phyloP scores from a whole-genome alignment of 2,113 vertebrate genomes.

The Festucalex cinctus region DNA sequence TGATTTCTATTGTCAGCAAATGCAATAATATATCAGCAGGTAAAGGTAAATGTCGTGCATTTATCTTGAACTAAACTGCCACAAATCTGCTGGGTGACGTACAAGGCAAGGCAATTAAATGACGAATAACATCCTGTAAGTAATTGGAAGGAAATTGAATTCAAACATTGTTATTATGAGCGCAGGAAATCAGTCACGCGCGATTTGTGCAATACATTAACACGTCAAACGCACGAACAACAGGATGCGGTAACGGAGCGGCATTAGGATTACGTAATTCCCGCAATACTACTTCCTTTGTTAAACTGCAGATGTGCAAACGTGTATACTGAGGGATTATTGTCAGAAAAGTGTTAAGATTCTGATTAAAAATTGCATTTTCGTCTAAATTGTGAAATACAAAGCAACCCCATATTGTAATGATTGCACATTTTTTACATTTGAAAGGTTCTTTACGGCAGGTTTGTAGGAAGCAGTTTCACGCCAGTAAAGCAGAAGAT shows the following conservation, averaged over 20 bases:
- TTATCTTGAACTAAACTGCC: background rate
- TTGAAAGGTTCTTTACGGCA: conserved; percentile 67
- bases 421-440: background rate
- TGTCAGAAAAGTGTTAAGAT: background rate
- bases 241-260: background rate
- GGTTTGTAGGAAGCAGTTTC: conserved; percentile 48
- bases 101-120: background rate
- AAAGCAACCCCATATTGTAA: conserved; percentile 3
- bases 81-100: background rate
- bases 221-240: conserved; percentile 3
- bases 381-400: conserved; percentile 1
- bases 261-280: background rate
- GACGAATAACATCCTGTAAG: background rate
- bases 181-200: background rate
- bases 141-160: background rate
- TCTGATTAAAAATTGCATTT: background rate
- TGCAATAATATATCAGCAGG: background rate
- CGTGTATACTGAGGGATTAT: background rate
- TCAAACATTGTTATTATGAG: background rate
- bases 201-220: background rate
- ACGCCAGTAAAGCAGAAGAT: conserved; percentile 71
- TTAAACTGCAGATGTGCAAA: background rate
- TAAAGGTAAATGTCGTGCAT: background rate
- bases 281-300: background rate
- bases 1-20: background rate